A percentile compares a stretch with the other conserved stretches of the same genome.
Conservation (phyloP, 2,113 vertebrate species). For the Ibidorhyncha struthersii region DNA sequence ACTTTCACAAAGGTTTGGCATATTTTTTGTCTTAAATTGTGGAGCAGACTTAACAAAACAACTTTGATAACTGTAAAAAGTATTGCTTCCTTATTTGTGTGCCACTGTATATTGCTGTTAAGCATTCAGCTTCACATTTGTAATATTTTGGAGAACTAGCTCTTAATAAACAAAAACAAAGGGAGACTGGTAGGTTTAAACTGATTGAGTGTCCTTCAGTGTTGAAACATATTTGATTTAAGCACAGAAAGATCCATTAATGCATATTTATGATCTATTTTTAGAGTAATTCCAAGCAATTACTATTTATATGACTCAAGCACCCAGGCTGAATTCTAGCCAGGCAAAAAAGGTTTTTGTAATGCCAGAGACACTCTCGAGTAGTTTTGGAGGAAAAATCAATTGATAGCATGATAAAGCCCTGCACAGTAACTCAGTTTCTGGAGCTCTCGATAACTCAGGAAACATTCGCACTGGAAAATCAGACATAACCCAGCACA, state of each 20-base stretch:
- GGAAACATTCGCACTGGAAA: neutral
- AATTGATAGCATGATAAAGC: neutral
- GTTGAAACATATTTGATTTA: neutral
- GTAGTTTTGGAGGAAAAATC: neutral
- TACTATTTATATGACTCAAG: conserved; percentile 15
- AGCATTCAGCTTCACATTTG: neutral
- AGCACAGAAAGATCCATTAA: neutral
- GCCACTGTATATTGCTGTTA: neutral
- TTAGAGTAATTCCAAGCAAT: conserved; percentile 3
- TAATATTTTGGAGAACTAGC: neutral
- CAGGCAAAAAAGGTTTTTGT: conserved; percentile 1
- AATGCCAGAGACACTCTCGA: neutral
- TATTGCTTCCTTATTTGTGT: neutral
- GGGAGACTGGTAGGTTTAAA: neutral
- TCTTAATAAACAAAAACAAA: conserved; percentile 22
- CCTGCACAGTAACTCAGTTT: neutral
- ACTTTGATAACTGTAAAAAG: neutral
- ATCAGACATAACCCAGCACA: neutral
- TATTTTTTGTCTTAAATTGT: neutral
- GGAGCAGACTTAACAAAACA: neutral
- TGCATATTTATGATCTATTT: conserved; percentile 31
- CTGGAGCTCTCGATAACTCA: neutral
- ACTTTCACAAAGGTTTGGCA: neutral
- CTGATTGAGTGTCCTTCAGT: neutral
- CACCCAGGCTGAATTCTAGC: neutral